Conservation (phyloP, 2,797 vertebrate genomes). For the Atherinosoma microstoma region DNA sequence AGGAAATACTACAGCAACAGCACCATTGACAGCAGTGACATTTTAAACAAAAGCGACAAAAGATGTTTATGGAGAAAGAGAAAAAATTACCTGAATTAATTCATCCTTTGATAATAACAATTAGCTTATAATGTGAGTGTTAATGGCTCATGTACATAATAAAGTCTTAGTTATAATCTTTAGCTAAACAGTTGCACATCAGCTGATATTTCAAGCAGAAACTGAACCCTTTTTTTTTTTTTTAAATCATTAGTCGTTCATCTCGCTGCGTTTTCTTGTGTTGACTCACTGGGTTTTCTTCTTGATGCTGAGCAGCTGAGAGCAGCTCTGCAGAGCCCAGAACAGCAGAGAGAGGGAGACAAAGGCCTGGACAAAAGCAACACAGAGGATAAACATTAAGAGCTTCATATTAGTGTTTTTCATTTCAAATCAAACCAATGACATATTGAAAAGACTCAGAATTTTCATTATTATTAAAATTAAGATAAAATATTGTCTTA, state of each 20-base stretch:
- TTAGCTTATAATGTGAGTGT: background rate
- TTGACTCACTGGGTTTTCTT: conserved; percentile 78
- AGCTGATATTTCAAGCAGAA: conserved; percentile 3
- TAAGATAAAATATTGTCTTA: background rate
- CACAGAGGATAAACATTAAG: conserved; percentile 2
- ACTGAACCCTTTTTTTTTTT: background rate
- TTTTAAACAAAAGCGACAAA: background rate
- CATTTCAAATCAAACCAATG: background rate
- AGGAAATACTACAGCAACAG: background rate
- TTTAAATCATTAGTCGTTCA: background rate
- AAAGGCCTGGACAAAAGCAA: conserved; percentile 83
- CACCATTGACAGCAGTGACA: background rate
- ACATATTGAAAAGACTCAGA: background rate
- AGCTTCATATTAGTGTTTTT: background rate
- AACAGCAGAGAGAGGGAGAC: conserved; percentile 87
- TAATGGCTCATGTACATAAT: background rate
- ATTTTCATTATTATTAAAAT: background rate
- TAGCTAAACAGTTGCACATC: background rate
- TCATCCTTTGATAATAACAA: background rate
- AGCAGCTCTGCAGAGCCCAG: conserved; percentile 86
- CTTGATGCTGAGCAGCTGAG: conserved; percentile 67
- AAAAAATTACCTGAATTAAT: background rate
- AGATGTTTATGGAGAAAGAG: background rate
- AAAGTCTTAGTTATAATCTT: background rate
- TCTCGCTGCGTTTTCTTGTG: background rate